Conservation (phyloP, 2,113 vertebrate species). For the Phyllostomus hastatus region DNA sequence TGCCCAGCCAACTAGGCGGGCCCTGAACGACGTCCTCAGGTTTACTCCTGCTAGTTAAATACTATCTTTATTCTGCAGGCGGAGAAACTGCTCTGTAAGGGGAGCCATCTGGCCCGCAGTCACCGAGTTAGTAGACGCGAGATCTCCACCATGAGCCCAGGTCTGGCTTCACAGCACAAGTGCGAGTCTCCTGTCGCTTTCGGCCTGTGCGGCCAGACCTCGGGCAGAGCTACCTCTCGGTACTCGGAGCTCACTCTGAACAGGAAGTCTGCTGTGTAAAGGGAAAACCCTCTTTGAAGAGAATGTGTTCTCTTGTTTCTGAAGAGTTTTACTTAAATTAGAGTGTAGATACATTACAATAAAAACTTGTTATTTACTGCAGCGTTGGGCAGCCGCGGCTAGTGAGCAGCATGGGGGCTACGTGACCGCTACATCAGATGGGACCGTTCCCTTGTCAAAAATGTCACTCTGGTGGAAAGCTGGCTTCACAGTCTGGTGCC, state of each 20-base stretch:
- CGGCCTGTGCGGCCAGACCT: not conserved
- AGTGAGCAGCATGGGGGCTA: not conserved
- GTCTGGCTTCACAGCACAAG: not conserved
- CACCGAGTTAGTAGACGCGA: not conserved
- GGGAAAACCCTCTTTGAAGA: not conserved
- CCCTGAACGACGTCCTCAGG: not conserved
- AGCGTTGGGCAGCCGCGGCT: not conserved
- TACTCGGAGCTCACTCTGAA: not conserved
- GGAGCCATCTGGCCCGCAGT: not conserved
- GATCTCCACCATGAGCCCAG: not conserved
- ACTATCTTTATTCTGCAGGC: not conserved
- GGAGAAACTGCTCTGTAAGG: not conserved
- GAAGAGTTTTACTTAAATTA: slow-evolving; percentile 78
- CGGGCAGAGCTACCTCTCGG: no score
- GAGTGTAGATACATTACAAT: slow-evolving; percentile 67
- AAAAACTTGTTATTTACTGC: slow-evolving; percentile 16
- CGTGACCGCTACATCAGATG: not conserved
- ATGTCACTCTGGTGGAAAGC: not conserved
- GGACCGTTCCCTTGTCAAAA: slow-evolving; percentile 39
- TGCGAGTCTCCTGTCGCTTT: fast-evolving
- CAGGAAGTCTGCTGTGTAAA: not conserved
- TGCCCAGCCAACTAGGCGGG: not conserved
- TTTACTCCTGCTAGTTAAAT: not conserved
- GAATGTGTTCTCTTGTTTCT: not conserved
- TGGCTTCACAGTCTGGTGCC: not conserved